Evolutionary conservation across 2,888 invertebrate species (phyloP), one percentile per base, ranked within the genome.

Genomic region (Tanypteryx hageni): DNA sequence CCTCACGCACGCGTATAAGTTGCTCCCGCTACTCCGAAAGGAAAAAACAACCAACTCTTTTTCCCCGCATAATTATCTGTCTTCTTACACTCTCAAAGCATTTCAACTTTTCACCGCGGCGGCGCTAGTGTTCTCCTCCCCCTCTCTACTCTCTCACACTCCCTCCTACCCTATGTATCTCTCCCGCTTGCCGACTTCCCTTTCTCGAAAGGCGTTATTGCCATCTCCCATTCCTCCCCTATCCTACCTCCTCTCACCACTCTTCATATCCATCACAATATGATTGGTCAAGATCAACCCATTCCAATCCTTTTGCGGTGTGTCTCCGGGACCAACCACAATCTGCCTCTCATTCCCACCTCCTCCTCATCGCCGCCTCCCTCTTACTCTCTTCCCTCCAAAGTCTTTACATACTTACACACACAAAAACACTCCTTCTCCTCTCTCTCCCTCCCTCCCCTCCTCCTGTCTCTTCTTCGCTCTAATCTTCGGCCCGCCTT

Each of bases 231-330:
- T 82, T 31, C 58, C 86, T 58, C 13, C 22, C 11, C 11, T n/a
- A 44, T 83, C 83, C 83, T 27, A n/a, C 11, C 31, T 89, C 64
- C 64, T 16, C 64, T 64, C 89, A 89, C 89, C 89, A 89, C 89
- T 64, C 89, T 64, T 89, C 64, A 89, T 89, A 89, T 89, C 89
- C 89, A 89, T 89, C 89, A 89, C 64, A 64, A 89, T 89, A 89
- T 89, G 89, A 89, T 89, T 89, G 89, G 89, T 68, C 89, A 68
- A 68, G 64, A 89, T 89, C 89, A 89, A 89, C 89, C 44, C 89
- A 61, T 86, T 86, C 86, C 86, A 64, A 86, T 86, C 61, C 64
- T 89, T 89, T 89, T 64, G 61, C 89, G 61, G 89, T 58, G 89
- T n/a, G 18, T 89, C 64, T 44, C 64, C 27, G 16, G 89, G 89